These are phyloP conservation scores for Ceriagrion tenellum DNA, from an alignment of 2,888 invertebrate genomes.

Conservation along the genomic window DNA sequence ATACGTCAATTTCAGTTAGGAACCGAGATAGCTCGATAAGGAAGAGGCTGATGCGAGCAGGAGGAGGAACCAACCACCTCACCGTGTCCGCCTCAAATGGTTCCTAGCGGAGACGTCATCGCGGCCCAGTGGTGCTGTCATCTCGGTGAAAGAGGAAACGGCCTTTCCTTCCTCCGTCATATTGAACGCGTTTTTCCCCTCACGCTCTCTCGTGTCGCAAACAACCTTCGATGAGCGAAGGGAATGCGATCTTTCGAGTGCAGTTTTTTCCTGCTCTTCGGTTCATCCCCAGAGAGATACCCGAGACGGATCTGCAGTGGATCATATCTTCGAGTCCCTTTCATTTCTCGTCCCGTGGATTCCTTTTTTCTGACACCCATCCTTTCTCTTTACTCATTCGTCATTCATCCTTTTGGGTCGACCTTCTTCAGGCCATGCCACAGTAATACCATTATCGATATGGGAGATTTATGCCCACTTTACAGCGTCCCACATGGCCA, in stretches of 20 bases:
- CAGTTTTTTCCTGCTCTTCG: not conserved
- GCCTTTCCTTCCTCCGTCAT: not conserved
- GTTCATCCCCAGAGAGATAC: not conserved
- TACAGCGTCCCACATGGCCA: no score
- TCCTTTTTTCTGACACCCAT: not conserved
- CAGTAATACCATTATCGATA: no score
- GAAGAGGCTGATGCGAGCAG: no score
- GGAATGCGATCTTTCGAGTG: not conserved
- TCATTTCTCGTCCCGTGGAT: not conserved
- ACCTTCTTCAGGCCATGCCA: not conserved
- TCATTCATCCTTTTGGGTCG: not conserved
- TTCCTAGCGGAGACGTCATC: not conserved
- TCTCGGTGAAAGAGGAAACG: not conserved
- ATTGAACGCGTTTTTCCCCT: not conserved
- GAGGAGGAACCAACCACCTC: no score
- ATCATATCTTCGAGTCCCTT: slow-evolving; percentile 12
- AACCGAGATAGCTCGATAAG: no score
- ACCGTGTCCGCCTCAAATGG: not conserved
- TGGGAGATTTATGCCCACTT: no score
- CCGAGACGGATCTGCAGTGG: not conserved
- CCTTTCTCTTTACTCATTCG: not conserved
- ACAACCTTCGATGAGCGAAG: not conserved
- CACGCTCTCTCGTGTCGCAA: not conserved
- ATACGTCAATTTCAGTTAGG: no score
- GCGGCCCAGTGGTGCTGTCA: not conserved